phyloP scores from a whole-genome alignment of 2,888 invertebrate genomes.

The Folsomia manolachei region DNA sequence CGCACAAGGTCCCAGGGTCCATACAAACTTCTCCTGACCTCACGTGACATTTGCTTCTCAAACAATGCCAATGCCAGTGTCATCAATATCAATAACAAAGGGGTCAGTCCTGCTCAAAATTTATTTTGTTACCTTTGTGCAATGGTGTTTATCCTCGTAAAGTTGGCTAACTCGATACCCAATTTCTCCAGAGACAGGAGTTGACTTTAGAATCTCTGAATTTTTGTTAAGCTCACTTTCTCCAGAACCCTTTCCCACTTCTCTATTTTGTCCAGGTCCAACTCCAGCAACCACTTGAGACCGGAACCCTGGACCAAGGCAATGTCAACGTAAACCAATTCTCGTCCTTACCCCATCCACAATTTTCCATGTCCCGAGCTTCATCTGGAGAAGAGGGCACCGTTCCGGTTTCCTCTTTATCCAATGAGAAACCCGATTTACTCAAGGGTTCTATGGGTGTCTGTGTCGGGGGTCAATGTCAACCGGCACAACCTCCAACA shows the following conservation, averaged over 20 bases:
- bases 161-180: too few relatives aligned
- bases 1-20: constrained; percentile 5
- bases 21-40: neutral
- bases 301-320: too few relatives aligned
- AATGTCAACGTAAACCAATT: too few relatives aligned
- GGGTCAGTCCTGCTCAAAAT: too few relatives aligned
- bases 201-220: too few relatives aligned
- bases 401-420: neutral
- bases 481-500: neutral
- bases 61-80: too few relatives aligned
- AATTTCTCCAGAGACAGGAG: too few relatives aligned
- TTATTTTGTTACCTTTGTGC: too few relatives aligned
- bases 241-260: neutral
- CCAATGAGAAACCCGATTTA: constrained; percentile 72
- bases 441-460: constrained; percentile 74
- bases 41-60: neutral
- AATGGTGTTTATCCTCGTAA: too few relatives aligned
- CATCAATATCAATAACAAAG: too few relatives aligned
- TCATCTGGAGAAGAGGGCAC: neutral
- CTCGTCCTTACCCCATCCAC: neutral
- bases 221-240: neutral
- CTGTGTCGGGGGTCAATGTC: constrained; percentile 51
- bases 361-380: neutral
- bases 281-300: neutral
- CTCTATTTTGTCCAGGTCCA: neutral